Base-by-base conservation (phyloP, 2,113 vertebrate species). In the Sialia sialis region DNA sequence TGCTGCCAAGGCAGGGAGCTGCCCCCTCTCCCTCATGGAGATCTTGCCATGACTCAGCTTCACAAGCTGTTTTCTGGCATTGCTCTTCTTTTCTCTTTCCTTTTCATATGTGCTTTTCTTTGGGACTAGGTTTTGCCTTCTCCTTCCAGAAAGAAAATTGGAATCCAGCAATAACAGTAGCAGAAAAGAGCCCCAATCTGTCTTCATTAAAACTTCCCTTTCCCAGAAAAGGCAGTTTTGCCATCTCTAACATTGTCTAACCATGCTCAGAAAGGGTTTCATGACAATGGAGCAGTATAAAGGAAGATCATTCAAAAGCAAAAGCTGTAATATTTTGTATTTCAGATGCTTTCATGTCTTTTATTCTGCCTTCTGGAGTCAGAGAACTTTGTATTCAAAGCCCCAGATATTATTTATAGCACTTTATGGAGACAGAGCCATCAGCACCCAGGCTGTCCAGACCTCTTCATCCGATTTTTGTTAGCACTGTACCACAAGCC, bases 341-440 rank as follows among this genome's bases (percentile, higher is more conserved):
- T 95, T 88, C 46, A 46, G 83, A 94, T 51, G 55, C 46, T 80
- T 96, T 94, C 59, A 62, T 77, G 92, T 86, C 79, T 93, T 92
- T 73, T 74, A 80, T 91, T 93, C 86, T 25, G 55, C 83, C 67
- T 88, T 92, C 79, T 92, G 90, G 95, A 93, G 94, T 66, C 92
- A 86, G 72, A 86, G 51, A 94, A 95, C 92, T 92, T 95, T 69
- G 76, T 86, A 86, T 74, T 86, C 95, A 95, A 96, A 96, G 94
- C 63, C 75, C 68, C 76, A 92, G 16, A 74, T 51, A 64, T 80
- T 96, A 96, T 96, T 95, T 90, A 95, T 86, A 96, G 88, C 20
- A 10, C 27, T 92, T 94, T 44, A 69, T 80, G 83, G 85, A 94
- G 83, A 95, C 94, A 95, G 88, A 93, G 51, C 79, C 95, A 96